Evolutionary conservation across 2,888 invertebrate species (phyloP).

Genomic region (Clitarchus hookeri): DNA sequence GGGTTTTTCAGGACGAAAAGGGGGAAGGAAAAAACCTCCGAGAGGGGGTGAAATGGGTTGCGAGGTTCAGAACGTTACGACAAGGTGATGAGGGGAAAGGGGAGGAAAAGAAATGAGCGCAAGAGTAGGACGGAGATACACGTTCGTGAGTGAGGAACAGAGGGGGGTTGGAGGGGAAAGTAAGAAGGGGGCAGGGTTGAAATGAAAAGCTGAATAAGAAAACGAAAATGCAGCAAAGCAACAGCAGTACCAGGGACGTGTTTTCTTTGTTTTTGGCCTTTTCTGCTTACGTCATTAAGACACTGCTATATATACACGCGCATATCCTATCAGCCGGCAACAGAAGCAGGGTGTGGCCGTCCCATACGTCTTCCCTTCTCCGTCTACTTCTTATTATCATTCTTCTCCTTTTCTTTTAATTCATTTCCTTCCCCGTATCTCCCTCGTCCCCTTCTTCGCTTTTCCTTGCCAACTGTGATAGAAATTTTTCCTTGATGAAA

Average conservation of each 20-base stretch:
- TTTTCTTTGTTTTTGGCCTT: conserved; percentile 58
- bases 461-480: conserved; percentile 14
- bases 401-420: conserved; percentile 20
- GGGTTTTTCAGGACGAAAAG: conserved; percentile 40
- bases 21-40: conserved; percentile 44
- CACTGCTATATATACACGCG: conserved; percentile 42
- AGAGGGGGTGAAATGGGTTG: not conserved
- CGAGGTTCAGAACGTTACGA: not conserved
- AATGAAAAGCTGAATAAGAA: conserved; percentile 28
- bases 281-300: conserved; percentile 60
- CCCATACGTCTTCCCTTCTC: conserved; percentile 20
- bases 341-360: conserved; percentile 19
- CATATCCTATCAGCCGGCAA: conserved; percentile 19
- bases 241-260: conserved; percentile 35
- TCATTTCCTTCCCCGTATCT: conserved; percentile 5
- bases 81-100: not conserved
- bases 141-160: not conserved
- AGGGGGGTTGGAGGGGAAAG: conserved; percentile 26
- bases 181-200: conserved; percentile 31
- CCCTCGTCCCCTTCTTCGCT: not conserved
- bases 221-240: conserved; percentile 26
- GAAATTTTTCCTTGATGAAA: conserved; percentile 23
- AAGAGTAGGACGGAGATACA: conserved; percentile 16
- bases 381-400: not conserved
- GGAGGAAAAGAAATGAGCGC: conserved; percentile 22